Base-by-base conservation (phyloP, 2,797 vertebrate species). In the Arrhamphus sclerolepis region DNA sequence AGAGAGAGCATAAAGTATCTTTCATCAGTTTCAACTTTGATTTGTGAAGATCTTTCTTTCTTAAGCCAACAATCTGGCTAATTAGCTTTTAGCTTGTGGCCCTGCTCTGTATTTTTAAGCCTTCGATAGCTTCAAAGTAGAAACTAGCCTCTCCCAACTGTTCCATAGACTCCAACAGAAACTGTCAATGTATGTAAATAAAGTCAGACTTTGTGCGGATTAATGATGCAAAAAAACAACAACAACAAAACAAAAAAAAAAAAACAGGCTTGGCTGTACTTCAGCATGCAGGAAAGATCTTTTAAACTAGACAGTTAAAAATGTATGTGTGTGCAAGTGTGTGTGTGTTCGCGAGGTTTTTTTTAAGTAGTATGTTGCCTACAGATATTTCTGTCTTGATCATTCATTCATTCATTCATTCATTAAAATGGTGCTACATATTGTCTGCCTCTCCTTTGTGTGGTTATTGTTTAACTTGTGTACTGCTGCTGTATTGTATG, bases 331-430 rank as follows among this genome's bases (percentile, higher is more conserved):
- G 69, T 62, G 50, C 74, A 61, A 60, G 52, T 64, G 34, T 72
- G 65, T 39, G 62, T 66, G 44, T 54, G 68, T 62, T 47, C 74
- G 62, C 59, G 56, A 71, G 56, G 58, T 72, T 62, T 81, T 26
- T 56, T 10, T n/a, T 19, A 60, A 62, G 13, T 10, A 55, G 34
- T 55, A 26, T 56, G 50, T 46, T 38, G 44, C 51, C 58, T 28
- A 17, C 80, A 56, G 9, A 66, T 19, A 47, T 56, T 16, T 74
- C n/a, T 66, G 60, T 67, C 72, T 78, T n/a, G n/a, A n/a, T n/a
- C n/a, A n/a, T n/a, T n/a, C n/a, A n/a, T 63, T 83, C 51, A 68
- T 39, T 75, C 24, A 39, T 78, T 78, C 70, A 21, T 87, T 66
- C 51, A 75, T 60, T 61, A 13, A 62, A 73, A 58, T 1, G 1